Conservation (phyloP, 2,888 invertebrate genomes). For the Parnassius apollo region DNA sequence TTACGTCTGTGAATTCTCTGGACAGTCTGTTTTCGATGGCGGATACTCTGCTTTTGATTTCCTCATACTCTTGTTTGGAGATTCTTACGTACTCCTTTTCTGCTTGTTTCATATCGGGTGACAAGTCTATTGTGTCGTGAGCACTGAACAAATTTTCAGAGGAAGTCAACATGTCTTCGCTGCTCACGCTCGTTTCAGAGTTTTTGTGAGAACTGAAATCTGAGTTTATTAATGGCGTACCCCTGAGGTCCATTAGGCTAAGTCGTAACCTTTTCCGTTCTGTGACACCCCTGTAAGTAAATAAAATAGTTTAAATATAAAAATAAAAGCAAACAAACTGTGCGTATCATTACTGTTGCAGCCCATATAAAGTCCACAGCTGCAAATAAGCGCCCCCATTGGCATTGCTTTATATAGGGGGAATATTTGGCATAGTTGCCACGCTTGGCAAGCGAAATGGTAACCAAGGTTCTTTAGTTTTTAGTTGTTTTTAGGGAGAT, state of each 20-base stretch:
- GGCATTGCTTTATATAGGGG: too few relatives aligned
- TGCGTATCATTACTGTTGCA: not conserved
- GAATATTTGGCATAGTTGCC: too few relatives aligned
- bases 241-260: slow-evolving; percentile 68
- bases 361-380: not conserved
- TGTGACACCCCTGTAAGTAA: slow-evolving; percentile 57
- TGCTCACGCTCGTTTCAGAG: slow-evolving; percentile 67
- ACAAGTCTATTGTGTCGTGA: slow-evolving; percentile 70
- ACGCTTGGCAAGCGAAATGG: too few relatives aligned
- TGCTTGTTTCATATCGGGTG: slow-evolving; percentile 62
- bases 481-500: too few relatives aligned
- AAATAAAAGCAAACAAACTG: not conserved
- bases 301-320: slow-evolving; percentile 1
- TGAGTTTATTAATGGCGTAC: slow-evolving; percentile 63
- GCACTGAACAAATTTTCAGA: slow-evolving; percentile 69
- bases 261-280: slow-evolving; percentile 73
- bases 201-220: slow-evolving; percentile 62
- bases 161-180: slow-evolving; percentile 70
- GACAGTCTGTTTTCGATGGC: slow-evolving; percentile 87
- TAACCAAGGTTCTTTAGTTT: too few relatives aligned
- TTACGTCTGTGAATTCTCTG: slow-evolving; percentile 82
- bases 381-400: too few relatives aligned
- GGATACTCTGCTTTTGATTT: slow-evolving; percentile 87
- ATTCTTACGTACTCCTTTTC: slow-evolving; percentile 85
- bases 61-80: slow-evolving; percentile 88